These are phyloP conservation scores for Lutra lutra DNA, from an alignment of 2,797 vertebrate species.

Conservation along the genomic window DNA sequence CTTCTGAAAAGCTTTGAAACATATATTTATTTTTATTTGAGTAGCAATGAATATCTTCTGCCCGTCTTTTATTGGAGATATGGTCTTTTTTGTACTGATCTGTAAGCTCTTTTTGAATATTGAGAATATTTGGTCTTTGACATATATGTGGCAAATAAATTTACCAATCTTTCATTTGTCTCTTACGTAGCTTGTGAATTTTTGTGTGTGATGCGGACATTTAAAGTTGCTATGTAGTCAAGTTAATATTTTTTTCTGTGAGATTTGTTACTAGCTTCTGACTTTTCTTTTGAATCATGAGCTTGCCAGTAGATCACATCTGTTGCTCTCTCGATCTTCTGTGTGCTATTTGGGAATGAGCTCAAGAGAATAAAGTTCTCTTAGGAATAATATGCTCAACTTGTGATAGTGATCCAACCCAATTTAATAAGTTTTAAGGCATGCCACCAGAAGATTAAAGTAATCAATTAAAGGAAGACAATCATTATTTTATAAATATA, in stretches of 20 bases:
- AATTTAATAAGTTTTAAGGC: background rate
- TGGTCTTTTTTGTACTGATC: background rate
- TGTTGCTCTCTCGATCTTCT: background rate
- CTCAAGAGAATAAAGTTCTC: background rate
- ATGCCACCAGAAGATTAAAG: background rate
- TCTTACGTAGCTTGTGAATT: background rate
- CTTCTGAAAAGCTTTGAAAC: background rate
- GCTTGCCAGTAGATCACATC: background rate
- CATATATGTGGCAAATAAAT: background rate
- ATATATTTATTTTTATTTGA: slow-evolving; percentile 31
- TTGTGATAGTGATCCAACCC: background rate
- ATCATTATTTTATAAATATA: background rate
- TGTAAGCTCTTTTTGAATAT: slow-evolving; percentile 15
- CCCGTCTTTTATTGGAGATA: background rate
- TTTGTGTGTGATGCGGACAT: background rate
- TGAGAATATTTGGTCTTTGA: slow-evolving; percentile 3
- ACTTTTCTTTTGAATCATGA: background rate
- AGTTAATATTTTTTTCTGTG: background rate
- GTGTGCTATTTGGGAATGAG: background rate
- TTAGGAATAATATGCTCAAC: background rate
- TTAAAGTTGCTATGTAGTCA: background rate
- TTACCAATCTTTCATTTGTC: background rate
- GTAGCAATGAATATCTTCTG: background rate
- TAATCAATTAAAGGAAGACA: background rate
- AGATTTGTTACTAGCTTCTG: background rate